phyloP scores from a whole-genome alignment of 92 coral and sea anemone genomes.

The Zoanthus sociatus region DNA sequence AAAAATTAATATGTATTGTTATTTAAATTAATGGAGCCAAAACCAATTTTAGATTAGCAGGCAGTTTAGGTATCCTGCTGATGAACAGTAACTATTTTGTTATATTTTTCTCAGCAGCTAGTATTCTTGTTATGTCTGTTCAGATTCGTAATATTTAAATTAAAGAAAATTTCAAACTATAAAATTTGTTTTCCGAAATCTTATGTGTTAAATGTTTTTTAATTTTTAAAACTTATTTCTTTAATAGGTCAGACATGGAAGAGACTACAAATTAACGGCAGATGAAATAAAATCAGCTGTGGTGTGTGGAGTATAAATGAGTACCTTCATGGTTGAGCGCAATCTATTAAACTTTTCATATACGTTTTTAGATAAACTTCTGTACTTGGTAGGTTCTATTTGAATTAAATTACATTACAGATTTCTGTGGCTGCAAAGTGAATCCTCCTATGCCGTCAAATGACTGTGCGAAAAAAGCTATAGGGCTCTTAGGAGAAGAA shows the following conservation, averaged over 20 bases:
- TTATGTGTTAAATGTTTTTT: background rate
- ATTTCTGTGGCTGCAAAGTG: background rate
- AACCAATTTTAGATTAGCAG: too few species aligned
- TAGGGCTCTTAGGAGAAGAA: background rate
- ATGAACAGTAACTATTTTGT: too few species aligned
- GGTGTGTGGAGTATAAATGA: background rate
- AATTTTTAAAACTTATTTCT: background rate
- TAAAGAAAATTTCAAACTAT: too few species aligned
- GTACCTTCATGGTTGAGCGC: background rate
- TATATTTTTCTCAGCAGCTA: too few species aligned
- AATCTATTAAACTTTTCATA: background rate
- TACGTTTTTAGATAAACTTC: background rate
- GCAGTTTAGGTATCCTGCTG: too few species aligned
- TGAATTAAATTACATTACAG: background rate
- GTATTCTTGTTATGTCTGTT: too few species aligned
- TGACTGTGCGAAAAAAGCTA: background rate
- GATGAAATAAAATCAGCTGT: background rate
- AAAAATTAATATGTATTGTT: too few species aligned
- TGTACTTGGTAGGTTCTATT: background rate
- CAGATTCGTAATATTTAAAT: too few species aligned
- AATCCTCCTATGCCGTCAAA: background rate
- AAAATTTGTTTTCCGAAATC: too few species aligned
- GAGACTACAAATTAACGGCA: background rate
- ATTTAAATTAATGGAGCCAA: too few species aligned
- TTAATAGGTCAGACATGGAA: background rate